Conservation (phyloP, 2,113 vertebrate genomes). For the Phocoena sinus region DNA sequence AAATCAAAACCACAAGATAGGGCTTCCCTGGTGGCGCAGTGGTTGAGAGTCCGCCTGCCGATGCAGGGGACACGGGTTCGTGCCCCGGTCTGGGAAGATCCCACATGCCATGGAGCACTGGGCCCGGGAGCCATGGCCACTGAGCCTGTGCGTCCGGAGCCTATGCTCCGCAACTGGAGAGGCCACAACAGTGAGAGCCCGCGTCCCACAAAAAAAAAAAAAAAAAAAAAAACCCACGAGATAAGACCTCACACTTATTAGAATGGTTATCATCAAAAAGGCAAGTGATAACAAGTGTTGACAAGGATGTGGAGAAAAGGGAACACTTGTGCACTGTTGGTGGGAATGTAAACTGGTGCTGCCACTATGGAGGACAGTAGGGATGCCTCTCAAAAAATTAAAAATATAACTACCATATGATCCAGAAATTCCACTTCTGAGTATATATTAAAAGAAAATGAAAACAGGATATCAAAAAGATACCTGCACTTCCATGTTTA, state of each 20-base stretch:
- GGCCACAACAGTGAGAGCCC: too few relatives aligned
- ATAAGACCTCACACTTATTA: neutral
- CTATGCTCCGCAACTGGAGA: too few relatives aligned
- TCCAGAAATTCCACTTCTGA: neutral
- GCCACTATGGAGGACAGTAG: neutral
- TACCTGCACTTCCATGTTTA: neutral
- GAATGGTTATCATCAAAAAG: neutral
- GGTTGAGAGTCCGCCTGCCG: too few relatives aligned
- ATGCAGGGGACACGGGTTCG: too few relatives aligned
- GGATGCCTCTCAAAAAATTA: neutral
- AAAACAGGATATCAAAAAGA: neutral
- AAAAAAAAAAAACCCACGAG: neutral
- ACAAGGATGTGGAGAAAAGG: neutral
- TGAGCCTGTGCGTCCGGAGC: too few relatives aligned
- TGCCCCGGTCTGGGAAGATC: too few relatives aligned
- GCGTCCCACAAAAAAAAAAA: too few relatives aligned
- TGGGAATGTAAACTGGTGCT: neutral
- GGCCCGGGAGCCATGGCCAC: too few relatives aligned
- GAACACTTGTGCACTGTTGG: neutral
- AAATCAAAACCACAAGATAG: neutral
- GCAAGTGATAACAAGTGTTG: neutral
- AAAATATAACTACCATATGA: neutral
- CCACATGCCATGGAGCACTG: too few relatives aligned
- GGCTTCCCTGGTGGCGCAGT: too few relatives aligned
- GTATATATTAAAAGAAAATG: neutral